Base-by-base conservation (phyloP, 1,140 invertebrate genomes). In the Sitophilus oryzae region DNA sequence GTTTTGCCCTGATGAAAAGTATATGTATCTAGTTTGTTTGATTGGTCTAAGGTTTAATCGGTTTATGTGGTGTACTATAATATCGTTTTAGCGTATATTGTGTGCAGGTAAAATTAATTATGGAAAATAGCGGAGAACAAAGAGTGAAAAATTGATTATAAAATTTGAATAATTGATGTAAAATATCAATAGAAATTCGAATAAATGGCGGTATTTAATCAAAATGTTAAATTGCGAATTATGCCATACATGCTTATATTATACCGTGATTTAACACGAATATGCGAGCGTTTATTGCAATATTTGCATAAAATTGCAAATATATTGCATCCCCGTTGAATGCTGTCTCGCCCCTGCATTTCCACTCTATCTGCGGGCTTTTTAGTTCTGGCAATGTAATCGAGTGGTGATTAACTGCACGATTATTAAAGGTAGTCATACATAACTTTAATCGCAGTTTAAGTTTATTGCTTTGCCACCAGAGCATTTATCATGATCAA, bases 261-360 rank as follows among this genome's bases (percentile, higher is more conserved):
- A 52, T 46, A 52, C 55, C 48, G 43, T 51, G 55, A 57, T 57
- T 57, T 57, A 57, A 57, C 55, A 57, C 47, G 55, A 57, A 47
- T 52, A 51, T 57, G 55, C 55, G 51, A 21, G 49, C 55, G 55
- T 57, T 57, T 57, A 57, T 57, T 57, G 55, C 55, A 57, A 57
- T 57, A 57, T 57, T 57, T 57, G 55, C 55, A 57, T 57, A 52
- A 57, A 52, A 46, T 57, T 52, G 34, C 36, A 41, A 46, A 57
- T 57, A 57, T 52, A 57, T 57, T 57, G 55, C 47, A 52, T 40
- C 53, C 53, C 46, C 46, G 25, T n/a, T 11, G 25, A 30, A 30
- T 30, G 5, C 25, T 30, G 25, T 30, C n/a, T n/a, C 25, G 25
- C 25, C 47, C 38, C 40, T 52, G 53, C 45, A 49, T 57, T 19